phyloP scores from a whole-genome alignment of 1,140 invertebrate genomes.

The Zaprionus tsacasi region DNA sequence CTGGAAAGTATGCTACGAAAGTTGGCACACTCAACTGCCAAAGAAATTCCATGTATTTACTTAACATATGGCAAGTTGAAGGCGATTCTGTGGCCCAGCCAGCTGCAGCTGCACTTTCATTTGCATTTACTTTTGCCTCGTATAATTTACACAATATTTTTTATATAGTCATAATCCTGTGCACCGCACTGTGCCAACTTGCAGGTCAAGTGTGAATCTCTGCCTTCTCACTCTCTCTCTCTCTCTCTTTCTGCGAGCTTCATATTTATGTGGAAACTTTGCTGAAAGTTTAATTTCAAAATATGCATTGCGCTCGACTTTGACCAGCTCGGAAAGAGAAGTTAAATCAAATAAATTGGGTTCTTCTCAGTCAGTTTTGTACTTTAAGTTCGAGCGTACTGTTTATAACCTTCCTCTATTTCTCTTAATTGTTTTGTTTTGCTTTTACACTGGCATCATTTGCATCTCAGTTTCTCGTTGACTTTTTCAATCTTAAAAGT shows the following conservation, averaged over 20 bases:
- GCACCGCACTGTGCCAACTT: slow-evolving; percentile 30
- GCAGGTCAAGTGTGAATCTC: slow-evolving; percentile 74
- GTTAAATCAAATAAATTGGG: slow-evolving; percentile 54
- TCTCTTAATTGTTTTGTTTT: slow-evolving; percentile 36
- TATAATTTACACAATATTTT: slow-evolving; percentile 66
- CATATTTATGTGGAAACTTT: slow-evolving; percentile 62
- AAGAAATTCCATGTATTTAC: slow-evolving; percentile 33
- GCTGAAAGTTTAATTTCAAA: slow-evolving; percentile 61
- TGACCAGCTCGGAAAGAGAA: slow-evolving; percentile 15
- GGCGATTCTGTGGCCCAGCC: not conserved
- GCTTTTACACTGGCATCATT: not conserved
- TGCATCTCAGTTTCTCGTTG: not conserved
- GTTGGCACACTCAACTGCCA: slow-evolving; percentile 18
- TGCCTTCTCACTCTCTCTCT: slow-evolving; percentile 10
- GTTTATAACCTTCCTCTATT: not conserved
- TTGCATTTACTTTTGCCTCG: slow-evolving; percentile 24
- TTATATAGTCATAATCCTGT: slow-evolving; percentile 26
- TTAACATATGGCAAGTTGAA: slow-evolving; percentile 4
- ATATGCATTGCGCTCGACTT: slow-evolving; percentile 34
- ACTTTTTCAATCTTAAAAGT: slow-evolving; percentile 4
- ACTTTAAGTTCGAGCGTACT: not conserved
- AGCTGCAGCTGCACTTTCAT: slow-evolving; percentile 22
- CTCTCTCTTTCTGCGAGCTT: slow-evolving; percentile 2
- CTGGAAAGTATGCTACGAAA: slow-evolving; percentile 61
- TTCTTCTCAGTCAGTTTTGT: slow-evolving; percentile 28